phyloP scores from a whole-genome alignment of 2,888 invertebrate genomes.

The Margaritifera margaritifera region DNA sequence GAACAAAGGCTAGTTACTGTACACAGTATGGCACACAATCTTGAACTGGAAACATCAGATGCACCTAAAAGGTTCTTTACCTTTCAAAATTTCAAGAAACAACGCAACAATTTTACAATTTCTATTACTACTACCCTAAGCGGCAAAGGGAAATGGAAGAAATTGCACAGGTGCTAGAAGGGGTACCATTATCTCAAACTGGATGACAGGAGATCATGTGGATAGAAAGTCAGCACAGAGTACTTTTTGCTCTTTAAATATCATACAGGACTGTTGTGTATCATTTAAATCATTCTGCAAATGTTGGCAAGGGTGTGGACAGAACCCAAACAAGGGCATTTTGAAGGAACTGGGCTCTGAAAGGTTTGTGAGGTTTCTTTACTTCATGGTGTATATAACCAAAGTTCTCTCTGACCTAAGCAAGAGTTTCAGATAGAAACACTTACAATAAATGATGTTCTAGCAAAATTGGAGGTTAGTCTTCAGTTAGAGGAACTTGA shows the following conservation, averaged over 20 bases:
- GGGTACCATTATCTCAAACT: not conserved
- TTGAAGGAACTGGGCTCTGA: too few species aligned
- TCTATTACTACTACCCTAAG: slow-evolving; percentile 6
- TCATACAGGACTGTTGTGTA: slow-evolving; percentile 1
- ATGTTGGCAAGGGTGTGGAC: not conserved
- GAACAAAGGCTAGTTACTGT: too few species aligned
- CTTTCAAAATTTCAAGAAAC: slow-evolving; percentile 6
- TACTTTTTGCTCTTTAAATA: not conserved
- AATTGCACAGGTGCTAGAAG: slow-evolving; percentile 2
- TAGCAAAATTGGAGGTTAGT: too few species aligned
- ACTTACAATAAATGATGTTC: too few species aligned
- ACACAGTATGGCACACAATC: too few species aligned
- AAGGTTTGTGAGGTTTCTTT: too few species aligned
- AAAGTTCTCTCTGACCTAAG: too few species aligned
- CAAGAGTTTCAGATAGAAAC: too few species aligned
- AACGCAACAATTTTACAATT: slow-evolving; percentile 2
- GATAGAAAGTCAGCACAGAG: slow-evolving; percentile 5
- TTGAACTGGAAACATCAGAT: not conserved
- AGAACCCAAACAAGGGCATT: too few species aligned
- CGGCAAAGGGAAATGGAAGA: slow-evolving; percentile 1
- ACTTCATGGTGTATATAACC: too few species aligned
- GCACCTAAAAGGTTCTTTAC: slow-evolving; percentile 2
- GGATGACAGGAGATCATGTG: slow-evolving; percentile 4
- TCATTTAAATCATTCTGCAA: slow-evolving; percentile 11
- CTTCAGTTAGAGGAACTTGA: too few species aligned